Evolutionary conservation across 2,113 vertebrate genomes (phyloP).

Genomic region (Helogale parvula): DNA sequence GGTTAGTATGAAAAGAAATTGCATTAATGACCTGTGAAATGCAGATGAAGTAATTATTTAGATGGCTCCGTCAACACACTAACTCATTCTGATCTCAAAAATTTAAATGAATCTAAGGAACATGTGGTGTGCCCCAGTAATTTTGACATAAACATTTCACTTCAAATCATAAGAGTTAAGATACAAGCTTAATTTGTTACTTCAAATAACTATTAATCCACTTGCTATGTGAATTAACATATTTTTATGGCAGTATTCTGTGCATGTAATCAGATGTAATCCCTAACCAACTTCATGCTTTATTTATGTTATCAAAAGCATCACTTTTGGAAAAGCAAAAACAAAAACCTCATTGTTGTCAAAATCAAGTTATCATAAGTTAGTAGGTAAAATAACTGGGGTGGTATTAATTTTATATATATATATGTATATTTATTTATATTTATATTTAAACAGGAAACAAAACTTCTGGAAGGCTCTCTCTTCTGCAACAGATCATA

Average conservation of each 20-base stretch:
- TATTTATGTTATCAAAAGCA: slow-evolving; percentile 25
- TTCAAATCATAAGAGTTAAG: slow-evolving; percentile 65
- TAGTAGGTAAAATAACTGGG: neutral
- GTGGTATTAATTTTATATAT: neutral
- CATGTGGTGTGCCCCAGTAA: slow-evolving; percentile 64
- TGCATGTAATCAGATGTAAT: slow-evolving; percentile 2
- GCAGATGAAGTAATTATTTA: slow-evolving; percentile 74
- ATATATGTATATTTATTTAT: neutral
- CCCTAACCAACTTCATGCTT: neutral
- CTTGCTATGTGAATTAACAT: slow-evolving; percentile 39
- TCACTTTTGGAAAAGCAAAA: neutral
- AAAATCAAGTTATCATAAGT: neutral
- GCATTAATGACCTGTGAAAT: slow-evolving; percentile 71
- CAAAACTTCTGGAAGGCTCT: neutral
- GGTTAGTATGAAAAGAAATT: slow-evolving; percentile 28
- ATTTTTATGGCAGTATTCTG: slow-evolving; percentile 20
- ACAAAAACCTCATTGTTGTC: neutral
- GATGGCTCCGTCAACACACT: slow-evolving; percentile 68
- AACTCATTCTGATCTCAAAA: slow-evolving; percentile 67
- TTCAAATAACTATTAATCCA: slow-evolving; percentile 67
- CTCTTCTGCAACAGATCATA: neutral
- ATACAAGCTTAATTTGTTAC: slow-evolving; percentile 66
- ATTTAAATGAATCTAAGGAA: slow-evolving; percentile 67
- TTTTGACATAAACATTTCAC: slow-evolving; percentile 65
- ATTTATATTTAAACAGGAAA: neutral